phyloP scores from a whole-genome alignment of 1,140 invertebrate genomes.

The Cydia pomonella region DNA sequence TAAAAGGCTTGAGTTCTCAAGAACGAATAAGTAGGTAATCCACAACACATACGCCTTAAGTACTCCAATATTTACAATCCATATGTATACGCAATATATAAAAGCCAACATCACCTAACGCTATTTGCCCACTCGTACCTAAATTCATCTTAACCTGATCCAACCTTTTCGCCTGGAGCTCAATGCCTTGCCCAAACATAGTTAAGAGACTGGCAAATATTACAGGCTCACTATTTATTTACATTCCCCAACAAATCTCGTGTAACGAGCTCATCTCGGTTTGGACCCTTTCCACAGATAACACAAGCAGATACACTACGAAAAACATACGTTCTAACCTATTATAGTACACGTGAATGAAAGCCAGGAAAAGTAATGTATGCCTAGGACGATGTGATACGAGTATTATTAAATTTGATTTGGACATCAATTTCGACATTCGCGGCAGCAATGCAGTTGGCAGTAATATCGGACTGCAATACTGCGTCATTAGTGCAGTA shows the following conservation, averaged over 20 bases:
- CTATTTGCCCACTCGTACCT: conserved; percentile 34
- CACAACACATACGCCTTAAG: not conserved
- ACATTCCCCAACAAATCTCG: conserved; percentile 59
- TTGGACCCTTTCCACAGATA: conserved; percentile 33
- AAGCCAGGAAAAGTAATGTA: not conserved
- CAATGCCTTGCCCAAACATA: conserved; percentile 59
- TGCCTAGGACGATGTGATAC: too few species aligned
- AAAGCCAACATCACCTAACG: conserved; percentile 41
- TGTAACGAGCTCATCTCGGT: conserved; percentile 57
- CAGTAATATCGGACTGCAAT: too few species aligned
- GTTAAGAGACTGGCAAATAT: conserved; percentile 63
- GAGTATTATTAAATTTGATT: too few species aligned
- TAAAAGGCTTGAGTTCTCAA: not conserved
- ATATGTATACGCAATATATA: conserved; percentile 22
- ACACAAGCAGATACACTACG: not conserved
- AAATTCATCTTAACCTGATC: conserved; percentile 40
- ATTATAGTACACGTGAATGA: not conserved
- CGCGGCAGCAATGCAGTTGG: too few species aligned
- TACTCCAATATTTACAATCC: not conserved
- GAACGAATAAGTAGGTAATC: not conserved
- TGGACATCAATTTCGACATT: too few species aligned
- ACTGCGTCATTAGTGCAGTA: too few species aligned
- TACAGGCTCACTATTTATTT: conserved; percentile 49
- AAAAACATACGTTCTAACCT: not conserved
- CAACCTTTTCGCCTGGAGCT: conserved; percentile 43